Conservation (phyloP, 2,797 vertebrate genomes). For the Xyrichtys novacula region DNA sequence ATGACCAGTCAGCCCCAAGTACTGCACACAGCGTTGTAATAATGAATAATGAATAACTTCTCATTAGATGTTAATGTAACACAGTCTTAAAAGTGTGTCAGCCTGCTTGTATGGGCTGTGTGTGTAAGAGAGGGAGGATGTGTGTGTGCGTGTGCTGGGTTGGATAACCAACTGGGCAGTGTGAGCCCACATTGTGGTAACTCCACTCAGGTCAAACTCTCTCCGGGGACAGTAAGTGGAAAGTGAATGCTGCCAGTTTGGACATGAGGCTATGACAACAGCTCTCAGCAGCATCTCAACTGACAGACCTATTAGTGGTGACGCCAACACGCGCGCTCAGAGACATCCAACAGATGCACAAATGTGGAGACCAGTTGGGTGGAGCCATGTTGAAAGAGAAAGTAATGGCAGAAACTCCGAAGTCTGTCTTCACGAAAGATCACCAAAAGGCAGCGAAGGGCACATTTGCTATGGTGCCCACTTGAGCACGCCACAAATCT, state of each 20-base stretch:
- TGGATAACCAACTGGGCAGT: conserved; percentile 63
- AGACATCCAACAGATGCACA: conserved; percentile 24
- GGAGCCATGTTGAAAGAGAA: conserved; percentile 18
- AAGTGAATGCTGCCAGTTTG: conserved; percentile 79
- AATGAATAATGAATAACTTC: conserved; percentile 21
- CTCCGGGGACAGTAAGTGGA: conserved; percentile 75
- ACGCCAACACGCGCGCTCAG: conserved; percentile 55
- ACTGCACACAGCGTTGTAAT: conserved; percentile 8
- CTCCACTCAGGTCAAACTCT: conserved; percentile 75
- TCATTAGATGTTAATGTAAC: conserved; percentile 8
- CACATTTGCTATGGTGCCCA: conserved; percentile 43
- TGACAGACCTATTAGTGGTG: conserved; percentile 71
- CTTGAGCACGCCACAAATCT: conserved; percentile 63
- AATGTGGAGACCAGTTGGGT: conserved; percentile 37
- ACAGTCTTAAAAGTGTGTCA: conserved; percentile 11
- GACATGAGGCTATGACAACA: conserved; percentile 73
- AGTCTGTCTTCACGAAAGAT: conserved; percentile 5
- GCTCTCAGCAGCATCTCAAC: conserved; percentile 77
- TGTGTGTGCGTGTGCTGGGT: conserved; percentile 33
- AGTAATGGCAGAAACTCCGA: conserved; percentile 16
- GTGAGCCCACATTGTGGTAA: conserved; percentile 69
- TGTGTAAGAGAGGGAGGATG: not conserved
- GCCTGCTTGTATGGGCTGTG: conserved; percentile 12
- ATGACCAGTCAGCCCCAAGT: not conserved
- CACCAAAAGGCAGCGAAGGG: conserved; percentile 33